Evolutionary conservation across 2,888 invertebrate genomes (phyloP).

Genomic region (Machimus atricapillus): DNA sequence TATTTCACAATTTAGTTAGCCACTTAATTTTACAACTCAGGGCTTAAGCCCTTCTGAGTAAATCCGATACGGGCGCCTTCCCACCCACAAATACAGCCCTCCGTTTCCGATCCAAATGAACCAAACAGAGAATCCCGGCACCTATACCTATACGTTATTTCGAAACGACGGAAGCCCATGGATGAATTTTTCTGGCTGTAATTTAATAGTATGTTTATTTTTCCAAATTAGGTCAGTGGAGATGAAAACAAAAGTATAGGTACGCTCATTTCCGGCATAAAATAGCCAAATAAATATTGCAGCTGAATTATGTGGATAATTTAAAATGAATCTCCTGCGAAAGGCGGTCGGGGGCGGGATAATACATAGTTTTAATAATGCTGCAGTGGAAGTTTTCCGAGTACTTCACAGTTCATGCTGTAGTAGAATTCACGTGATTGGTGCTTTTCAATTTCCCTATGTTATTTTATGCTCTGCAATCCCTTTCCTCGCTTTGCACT

Average conservation of each 20-base stretch:
- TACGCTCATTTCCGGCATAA: neutral
- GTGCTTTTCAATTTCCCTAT: neutral
- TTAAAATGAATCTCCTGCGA: neutral
- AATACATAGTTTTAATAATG: neutral
- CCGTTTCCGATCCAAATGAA: neutral
- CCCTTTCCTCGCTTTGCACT: neutral
- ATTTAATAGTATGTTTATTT: conserved; percentile 9
- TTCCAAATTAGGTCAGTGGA: conserved; percentile 1
- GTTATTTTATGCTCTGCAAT: neutral
- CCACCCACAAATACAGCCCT: neutral
- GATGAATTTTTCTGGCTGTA: neutral
- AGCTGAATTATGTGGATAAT: neutral
- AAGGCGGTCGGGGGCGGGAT: neutral
- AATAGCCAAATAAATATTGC: neutral
- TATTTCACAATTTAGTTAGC: neutral
- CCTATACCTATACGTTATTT: neutral
- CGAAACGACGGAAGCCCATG: too few relatives aligned
- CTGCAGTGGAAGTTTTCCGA: neutral
- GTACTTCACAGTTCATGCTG: neutral
- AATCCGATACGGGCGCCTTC: neutral
- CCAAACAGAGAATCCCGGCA: neutral
- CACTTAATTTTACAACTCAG: neutral
- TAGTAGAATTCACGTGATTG: neutral
- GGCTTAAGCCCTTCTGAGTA: neutral
- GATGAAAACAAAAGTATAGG: neutral